Base-by-base conservation (phyloP, 2,888 invertebrate species). In the Cephus pygmeus region DNA sequence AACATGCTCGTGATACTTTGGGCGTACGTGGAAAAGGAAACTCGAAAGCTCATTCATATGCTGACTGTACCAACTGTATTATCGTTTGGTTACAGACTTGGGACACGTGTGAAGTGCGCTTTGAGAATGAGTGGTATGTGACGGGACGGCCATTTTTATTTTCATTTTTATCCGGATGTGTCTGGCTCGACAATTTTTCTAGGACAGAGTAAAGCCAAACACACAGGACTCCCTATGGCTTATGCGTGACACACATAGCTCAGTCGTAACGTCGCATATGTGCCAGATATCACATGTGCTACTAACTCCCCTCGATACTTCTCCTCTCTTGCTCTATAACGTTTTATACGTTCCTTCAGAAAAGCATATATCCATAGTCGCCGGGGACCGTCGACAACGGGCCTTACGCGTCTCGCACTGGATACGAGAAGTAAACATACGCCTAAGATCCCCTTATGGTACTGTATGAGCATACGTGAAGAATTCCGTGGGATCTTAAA, bases 291-390 rank as follows among this genome's bases (percentile, higher is more conserved):
- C 71, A 71, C 71, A 71, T 71, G 71, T 71, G 71, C 71, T 71
- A 33, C 71, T 12, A 1, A 9, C 15, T 33, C 71, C 71, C 71
- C 71, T 71, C 23, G 79, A 81, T 78, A 79, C 76, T 73, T 75
- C 78, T 75, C 77, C 78, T 31, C 40, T 76, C 40, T 69, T 33
- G 11, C 68, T 69, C 73, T 75, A 40, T 73, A 15, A 56, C 40
- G 40, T 56, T 56, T 56, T 56, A 56, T 56, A 56, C 40, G 40
- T 56, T 56, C 40, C 40, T 56, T 9, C 23, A 56, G 40, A 56
- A 23, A 56, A 23, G 40, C 40, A 23, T 9, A 6, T 9, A 56
- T 56, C 40, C 40, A 56, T 23, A 56, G 40, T 2, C 40, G 15
- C 1, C 40, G 40, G 40, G 40, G 23, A 56, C 40, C 23, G 40